Evolutionary conservation across 1,140 invertebrate genomes (phyloP).

Genomic region (Colletes gigas): DNA sequence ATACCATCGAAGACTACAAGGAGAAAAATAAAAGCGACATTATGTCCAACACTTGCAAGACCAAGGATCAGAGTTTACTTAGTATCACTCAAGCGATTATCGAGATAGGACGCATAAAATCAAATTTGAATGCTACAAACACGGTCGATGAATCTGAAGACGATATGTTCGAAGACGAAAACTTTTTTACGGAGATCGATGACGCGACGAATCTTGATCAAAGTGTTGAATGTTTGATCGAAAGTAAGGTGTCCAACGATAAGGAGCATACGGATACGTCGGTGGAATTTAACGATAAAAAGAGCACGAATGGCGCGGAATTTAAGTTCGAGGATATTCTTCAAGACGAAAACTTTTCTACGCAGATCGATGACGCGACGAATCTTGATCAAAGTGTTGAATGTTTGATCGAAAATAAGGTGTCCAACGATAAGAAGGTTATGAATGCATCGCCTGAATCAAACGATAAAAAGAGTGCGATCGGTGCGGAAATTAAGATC

Average conservation of each 20-base stretch:
- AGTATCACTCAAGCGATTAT: conserved; percentile 51
- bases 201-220: neutral
- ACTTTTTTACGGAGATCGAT: neutral
- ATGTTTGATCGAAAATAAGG: no score
- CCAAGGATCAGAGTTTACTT: conserved; percentile 1
- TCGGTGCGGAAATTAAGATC: neutral
- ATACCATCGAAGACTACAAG: neutral
- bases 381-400: neutral
- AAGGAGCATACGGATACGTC: neutral
- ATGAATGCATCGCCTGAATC: neutral
- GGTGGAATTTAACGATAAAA: no score
- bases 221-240: no score
- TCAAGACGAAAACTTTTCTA: neutral
- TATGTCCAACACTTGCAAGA: neutral
- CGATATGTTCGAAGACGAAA: conserved; percentile 39
- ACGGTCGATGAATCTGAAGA: conserved; percentile 23
- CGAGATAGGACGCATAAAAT: conserved; percentile 39
- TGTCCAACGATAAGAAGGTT: neutral
- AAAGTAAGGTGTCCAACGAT: no score
- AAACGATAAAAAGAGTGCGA: neutral
- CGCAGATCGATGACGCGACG: neutral
- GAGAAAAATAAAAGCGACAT: neutral
- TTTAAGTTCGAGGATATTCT: conserved; percentile 35
- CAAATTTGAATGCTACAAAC: neutral
- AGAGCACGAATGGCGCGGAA: neutral